Evolutionary conservation across 92 coral and sea anemone species (phyloP).

Genomic region (Zoanthus sociatus): DNA sequence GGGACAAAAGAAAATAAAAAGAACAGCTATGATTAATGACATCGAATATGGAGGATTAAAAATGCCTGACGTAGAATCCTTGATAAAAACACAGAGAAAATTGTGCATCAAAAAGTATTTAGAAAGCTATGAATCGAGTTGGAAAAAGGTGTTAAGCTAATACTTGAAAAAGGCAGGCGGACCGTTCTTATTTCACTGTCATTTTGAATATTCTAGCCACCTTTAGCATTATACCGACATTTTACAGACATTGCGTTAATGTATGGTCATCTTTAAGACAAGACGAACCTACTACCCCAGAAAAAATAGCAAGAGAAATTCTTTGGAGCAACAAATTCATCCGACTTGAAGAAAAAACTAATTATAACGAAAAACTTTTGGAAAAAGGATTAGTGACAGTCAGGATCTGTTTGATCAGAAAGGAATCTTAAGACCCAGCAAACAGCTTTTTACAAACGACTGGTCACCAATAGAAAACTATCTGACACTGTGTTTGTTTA

Average conservation of each 20-base stretch:
- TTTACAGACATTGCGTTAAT: slow-evolving; percentile 23
- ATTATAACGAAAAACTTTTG: too few relatives aligned
- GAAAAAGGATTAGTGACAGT: too few relatives aligned
- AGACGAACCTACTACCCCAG: neutral
- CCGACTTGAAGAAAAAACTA: neutral
- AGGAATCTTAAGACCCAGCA: too few relatives aligned
- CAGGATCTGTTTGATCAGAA: too few relatives aligned
- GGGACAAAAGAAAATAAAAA: slow-evolving; percentile 36
- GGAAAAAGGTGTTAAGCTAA: slow-evolving; percentile 3
- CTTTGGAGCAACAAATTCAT: slow-evolving; percentile 43
- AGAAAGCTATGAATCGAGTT: neutral
- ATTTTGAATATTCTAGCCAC: neutral
- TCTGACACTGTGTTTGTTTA: too few relatives aligned
- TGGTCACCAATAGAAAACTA: too few relatives aligned
- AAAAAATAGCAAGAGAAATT: slow-evolving; percentile 37
- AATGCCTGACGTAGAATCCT: slow-evolving; percentile 52
- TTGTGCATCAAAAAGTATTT: slow-evolving; percentile 47
- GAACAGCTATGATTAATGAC: slow-evolving; percentile 23
- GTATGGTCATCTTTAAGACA: slow-evolving; percentile 15
- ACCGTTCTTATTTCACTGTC: slow-evolving; percentile 35
- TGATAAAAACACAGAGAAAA: slow-evolving; percentile 41
- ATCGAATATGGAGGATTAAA: slow-evolving; percentile 18
- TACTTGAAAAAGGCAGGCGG: slow-evolving; percentile 17
- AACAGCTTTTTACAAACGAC: too few relatives aligned
- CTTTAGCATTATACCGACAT: slow-evolving; percentile 31